phyloP scores from a whole-genome alignment of 2,888 invertebrate species.

The Dryadula phaetusa region DNA sequence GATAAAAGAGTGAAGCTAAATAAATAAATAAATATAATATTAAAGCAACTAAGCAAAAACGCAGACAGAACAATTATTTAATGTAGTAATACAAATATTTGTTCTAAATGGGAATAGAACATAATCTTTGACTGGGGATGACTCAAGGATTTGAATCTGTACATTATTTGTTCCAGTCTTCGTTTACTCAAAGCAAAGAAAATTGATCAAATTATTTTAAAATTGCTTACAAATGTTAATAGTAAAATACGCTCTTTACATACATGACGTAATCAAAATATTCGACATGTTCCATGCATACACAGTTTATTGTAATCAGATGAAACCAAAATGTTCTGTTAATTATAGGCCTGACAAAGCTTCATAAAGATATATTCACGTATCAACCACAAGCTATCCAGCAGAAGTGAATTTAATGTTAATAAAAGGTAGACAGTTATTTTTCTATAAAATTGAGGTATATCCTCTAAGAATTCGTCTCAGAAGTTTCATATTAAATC shows the following conservation, averaged over 20 bases:
- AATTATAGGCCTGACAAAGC: slow-evolving; percentile 39
- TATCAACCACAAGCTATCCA: slow-evolving; percentile 30
- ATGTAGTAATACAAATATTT: too few relatives aligned
- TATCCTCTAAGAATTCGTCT: neutral
- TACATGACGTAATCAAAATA: slow-evolving; percentile 25
- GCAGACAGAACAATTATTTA: too few relatives aligned
- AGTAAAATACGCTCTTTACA: slow-evolving; percentile 2
- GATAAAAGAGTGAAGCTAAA: too few relatives aligned
- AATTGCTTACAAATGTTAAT: neutral
- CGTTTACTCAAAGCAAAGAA: neutral
- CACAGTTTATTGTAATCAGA: slow-evolving; percentile 56
- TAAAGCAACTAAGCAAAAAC: too few relatives aligned
- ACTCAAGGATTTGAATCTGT: too few relatives aligned
- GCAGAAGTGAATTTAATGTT: slow-evolving; percentile 13
- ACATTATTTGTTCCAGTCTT: too few relatives aligned
- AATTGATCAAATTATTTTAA: neutral
- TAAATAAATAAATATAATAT: too few relatives aligned
- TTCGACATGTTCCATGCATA: slow-evolving; percentile 30
- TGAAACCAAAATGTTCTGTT: slow-evolving; percentile 50
- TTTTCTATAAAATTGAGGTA: neutral
- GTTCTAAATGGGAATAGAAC: too few relatives aligned
- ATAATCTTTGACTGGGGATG: too few relatives aligned
- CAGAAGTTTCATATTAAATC: neutral
- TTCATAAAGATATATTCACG: slow-evolving; percentile 36
- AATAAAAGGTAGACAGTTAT: neutral